Percentiles rank a stretch among this genome's conserved stretches.
Conservation (phyloP, 1,140 invertebrate species). For the Drosophila funebris region DNA sequence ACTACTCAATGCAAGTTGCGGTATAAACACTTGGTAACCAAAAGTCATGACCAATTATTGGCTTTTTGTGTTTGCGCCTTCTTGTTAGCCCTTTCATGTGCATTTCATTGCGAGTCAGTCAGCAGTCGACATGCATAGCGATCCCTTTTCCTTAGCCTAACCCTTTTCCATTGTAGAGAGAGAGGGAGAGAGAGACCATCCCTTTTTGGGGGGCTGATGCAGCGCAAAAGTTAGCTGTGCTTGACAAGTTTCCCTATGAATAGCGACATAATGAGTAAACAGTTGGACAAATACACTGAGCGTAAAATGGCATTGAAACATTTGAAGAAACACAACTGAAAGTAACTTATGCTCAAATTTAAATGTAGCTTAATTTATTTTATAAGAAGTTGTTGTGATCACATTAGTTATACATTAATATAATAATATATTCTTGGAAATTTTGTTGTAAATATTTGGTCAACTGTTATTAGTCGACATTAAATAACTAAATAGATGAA, state of each 20-base stretch:
- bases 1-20: background rate
- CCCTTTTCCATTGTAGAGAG: conserved; percentile 37
- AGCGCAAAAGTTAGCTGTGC: conserved; percentile 51
- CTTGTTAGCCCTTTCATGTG: conserved; percentile 44
- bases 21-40: conserved; percentile 62
- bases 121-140: conserved; percentile 32
- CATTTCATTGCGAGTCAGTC: conserved; percentile 42
- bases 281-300: conserved; percentile 45
- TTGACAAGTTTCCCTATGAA: conserved; percentile 62
- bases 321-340: too few relatives aligned
- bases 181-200: conserved; percentile 17
- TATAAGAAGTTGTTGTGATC: too few relatives aligned
- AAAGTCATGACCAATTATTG: conserved; percentile 80
- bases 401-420: too few relatives aligned
- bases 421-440: too few relatives aligned
- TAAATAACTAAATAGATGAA: too few relatives aligned
- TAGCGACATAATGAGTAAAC: conserved; percentile 61
- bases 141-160: too few relatives aligned
- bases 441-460: too few relatives aligned
- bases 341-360: too few relatives aligned
- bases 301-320: background rate
- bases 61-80: conserved; percentile 48
- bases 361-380: background rate
- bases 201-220: conserved; percentile 38
- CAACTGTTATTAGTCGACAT: too few relatives aligned